Percentiles rank a stretch among this genome's conserved stretches.
phyloP scores from a whole-genome alignment of 2,888 invertebrate genomes.

The Protodeltote pygarga region DNA sequence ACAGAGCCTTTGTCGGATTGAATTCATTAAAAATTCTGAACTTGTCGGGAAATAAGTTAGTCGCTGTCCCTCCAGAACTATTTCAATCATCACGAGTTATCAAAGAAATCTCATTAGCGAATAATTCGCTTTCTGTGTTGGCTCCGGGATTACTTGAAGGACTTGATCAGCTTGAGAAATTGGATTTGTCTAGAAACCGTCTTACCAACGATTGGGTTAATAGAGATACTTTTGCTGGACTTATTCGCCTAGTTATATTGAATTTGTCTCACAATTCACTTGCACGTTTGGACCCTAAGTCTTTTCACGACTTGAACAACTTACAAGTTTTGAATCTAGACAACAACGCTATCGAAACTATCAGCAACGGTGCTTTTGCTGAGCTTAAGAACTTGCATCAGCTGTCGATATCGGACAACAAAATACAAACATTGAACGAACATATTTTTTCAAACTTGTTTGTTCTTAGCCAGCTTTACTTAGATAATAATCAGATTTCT shows the following conservation, averaged over 20 bases:
- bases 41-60: constrained; percentile 92
- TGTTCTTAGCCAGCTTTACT: constrained; percentile 90
- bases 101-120: constrained; percentile 91
- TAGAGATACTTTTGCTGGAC: constrained; percentile 91
- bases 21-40: constrained; percentile 90
- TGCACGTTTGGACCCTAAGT: constrained; percentile 89
- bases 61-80: constrained; percentile 92
- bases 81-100: constrained; percentile 91
- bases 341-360: constrained; percentile 90
- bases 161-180: constrained; percentile 90
- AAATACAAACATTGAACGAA: constrained; percentile 89
- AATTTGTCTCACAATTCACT: constrained; percentile 91
- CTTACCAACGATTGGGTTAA: constrained; percentile 92
- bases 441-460: constrained; percentile 91
- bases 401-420: constrained; percentile 91
- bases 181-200: constrained; percentile 92
- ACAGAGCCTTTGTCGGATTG: constrained; percentile 91
- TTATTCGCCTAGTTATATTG: constrained; percentile 90
- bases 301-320: constrained; percentile 91
- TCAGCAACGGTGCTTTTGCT: constrained; percentile 91
- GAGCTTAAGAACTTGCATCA: constrained; percentile 92
- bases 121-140: constrained; percentile 92
- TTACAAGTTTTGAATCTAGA: constrained; percentile 92
- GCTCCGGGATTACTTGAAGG: constrained; percentile 92
- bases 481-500: constrained; percentile 91